phyloP scores from a whole-genome alignment of 2,797 vertebrate genomes.

The Sus cebifrons region DNA sequence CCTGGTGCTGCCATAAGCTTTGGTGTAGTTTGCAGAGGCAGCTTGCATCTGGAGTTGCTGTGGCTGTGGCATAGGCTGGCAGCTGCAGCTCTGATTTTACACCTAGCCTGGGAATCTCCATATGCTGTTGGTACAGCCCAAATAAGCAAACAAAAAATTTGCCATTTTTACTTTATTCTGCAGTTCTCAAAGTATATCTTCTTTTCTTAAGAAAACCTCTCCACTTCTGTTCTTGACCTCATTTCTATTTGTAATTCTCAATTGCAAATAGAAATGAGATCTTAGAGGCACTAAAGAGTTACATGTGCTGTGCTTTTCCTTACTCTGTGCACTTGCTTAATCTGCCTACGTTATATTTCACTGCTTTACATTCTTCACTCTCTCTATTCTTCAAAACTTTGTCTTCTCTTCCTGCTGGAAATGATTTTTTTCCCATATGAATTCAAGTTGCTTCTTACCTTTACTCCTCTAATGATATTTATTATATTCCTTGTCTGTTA shows the following conservation, averaged over 20 bases:
- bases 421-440: not conserved
- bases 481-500: not conserved
- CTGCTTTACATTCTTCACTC: not conserved
- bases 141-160: not conserved
- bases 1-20: too few species aligned
- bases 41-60: too few species aligned
- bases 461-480: not conserved
- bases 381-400: not conserved
- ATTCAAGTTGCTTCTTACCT: not conserved
- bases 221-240: not conserved
- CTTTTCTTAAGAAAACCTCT: not conserved
- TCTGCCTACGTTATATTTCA: not conserved
- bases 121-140: too few species aligned
- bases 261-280: too few species aligned
- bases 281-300: not conserved
- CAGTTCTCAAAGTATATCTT: not conserved
- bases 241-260: too few species aligned
- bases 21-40: too few species aligned
- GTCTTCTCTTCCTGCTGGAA: not conserved
- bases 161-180: not conserved
- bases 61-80: too few species aligned
- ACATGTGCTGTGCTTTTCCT: not conserved
- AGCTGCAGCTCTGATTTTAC: too few species aligned
- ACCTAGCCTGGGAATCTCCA: too few species aligned
- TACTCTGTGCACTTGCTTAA: not conserved